Percentiles rank a stretch among this genome's conserved stretches.
phyloP scores from a whole-genome alignment of 2,113 vertebrate species.

The Oryzias celebensis region DNA sequence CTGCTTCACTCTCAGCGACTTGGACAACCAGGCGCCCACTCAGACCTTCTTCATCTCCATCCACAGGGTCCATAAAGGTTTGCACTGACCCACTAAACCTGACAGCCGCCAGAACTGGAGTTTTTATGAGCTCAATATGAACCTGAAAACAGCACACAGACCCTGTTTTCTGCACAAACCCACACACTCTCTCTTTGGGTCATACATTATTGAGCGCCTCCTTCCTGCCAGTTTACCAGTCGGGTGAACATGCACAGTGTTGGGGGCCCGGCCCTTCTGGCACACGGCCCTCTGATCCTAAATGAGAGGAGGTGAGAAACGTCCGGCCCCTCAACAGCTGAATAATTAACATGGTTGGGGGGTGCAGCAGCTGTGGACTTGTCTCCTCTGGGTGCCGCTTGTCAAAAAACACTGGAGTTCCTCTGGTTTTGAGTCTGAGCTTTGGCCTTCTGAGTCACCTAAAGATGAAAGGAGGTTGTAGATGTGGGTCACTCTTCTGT shows the following conservation, averaged over 20 bases:
- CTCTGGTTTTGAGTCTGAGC: too few relatives aligned
- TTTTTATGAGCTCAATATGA: background rate
- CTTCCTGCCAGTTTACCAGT: conserved; percentile 57
- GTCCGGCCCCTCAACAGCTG: conserved; percentile 50
- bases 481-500: too few relatives aligned
- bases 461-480: too few relatives aligned
- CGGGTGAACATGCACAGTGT: conserved; percentile 52
- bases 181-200: background rate
- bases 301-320: conserved; percentile 69
- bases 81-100: conserved; percentile 4
- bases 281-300: conserved; percentile 56
- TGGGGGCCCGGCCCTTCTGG: conserved; percentile 54
- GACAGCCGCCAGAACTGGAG: background rate
- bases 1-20: conserved; percentile 73
- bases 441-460: too few relatives aligned
- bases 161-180: background rate
- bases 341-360: conserved; percentile 67
- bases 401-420: background rate
- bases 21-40: conserved; percentile 58
- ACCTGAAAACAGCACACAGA: background rate
- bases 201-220: conserved; percentile 67
- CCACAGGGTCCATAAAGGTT: conserved; percentile 71
- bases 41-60: conserved; percentile 68
- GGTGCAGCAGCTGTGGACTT: conserved; percentile 62
- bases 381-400: conserved; percentile 27